Percentiles rank a stretch among this genome's conserved stretches.
phyloP scores from a whole-genome alignment of 2,797 vertebrate species.

The Sebastes nivosus region DNA sequence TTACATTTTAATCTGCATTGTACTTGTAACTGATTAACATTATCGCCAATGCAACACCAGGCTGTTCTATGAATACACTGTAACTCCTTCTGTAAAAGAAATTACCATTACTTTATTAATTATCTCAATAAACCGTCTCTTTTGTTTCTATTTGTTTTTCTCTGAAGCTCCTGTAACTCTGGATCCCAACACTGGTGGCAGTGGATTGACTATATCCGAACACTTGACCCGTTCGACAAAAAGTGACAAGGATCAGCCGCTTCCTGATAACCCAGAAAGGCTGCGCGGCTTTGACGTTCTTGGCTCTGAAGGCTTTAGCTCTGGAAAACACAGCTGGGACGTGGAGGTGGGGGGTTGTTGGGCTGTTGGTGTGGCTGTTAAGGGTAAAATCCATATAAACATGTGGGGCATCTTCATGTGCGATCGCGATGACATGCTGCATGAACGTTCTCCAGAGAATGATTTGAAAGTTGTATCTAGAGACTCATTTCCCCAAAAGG shows the following conservation, averaged over 20 bases:
- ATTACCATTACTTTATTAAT: too few species aligned
- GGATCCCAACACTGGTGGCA: not conserved
- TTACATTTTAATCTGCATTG: accelerated
- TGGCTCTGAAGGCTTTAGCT: slow-evolving; percentile 33
- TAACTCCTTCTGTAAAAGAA: not conserved
- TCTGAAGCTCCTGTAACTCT: slow-evolving; percentile 43
- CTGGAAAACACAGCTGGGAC: slow-evolving; percentile 48
- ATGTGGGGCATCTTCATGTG: not conserved
- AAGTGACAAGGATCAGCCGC: accelerated
- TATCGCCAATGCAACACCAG: not conserved
- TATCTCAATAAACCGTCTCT: not conserved
- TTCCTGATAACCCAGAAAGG: slow-evolving; percentile 28
- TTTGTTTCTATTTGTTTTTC: not conserved
- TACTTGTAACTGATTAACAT: not conserved
- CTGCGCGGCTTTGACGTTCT: accelerated
- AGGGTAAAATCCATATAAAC: accelerated
- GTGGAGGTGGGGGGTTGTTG: not conserved
- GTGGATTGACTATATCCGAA: accelerated
- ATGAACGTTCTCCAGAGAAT: accelerated
- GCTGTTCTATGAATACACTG: not conserved
- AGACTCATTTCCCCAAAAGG: not conserved
- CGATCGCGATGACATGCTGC: accelerated
- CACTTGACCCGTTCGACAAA: not conserved
- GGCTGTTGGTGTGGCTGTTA: not conserved
- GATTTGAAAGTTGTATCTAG: accelerated